A percentile compares a stretch with the other conserved stretches of the same genome.
Evolutionary conservation across 2,797 vertebrate species (phyloP).

Genomic region (Allobates femoralis): DNA sequence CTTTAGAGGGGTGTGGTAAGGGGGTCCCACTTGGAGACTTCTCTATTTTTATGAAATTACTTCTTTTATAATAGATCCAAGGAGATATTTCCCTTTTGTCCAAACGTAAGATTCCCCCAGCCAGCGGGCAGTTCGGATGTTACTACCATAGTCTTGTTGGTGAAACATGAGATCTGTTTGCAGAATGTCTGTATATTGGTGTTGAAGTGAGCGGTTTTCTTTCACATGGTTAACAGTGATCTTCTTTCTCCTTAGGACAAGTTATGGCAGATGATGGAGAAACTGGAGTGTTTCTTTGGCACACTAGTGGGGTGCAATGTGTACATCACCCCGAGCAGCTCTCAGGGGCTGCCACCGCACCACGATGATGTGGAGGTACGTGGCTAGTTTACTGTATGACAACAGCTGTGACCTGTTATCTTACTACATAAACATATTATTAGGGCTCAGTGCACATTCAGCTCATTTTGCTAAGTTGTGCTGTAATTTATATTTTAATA

Average conservation of each 20-base stretch:
- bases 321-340: constrained; percentile 88
- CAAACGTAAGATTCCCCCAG: background rate
- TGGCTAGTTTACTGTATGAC: background rate
- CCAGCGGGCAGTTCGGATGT: too few relatives aligned
- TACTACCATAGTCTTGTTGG: too few relatives aligned
- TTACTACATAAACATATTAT: too few relatives aligned
- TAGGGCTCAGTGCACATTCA: too few relatives aligned
- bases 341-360: constrained; percentile 91
- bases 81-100: background rate
- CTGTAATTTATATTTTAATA: background rate
- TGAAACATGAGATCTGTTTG: background rate
- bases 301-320: constrained; percentile 90
- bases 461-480: background rate
- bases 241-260: constrained; percentile 78
- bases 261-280: constrained; percentile 91
- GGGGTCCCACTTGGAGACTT: too few relatives aligned
- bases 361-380: constrained; percentile 93
- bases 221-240: background rate
- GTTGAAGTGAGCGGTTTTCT: background rate
- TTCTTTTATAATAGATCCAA: background rate
- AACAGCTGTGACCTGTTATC: background rate
- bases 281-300: constrained; percentile 90
- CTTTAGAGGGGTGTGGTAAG: too few relatives aligned
- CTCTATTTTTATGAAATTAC: too few relatives aligned
- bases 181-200: background rate